Base-by-base conservation (phyloP, 2,113 vertebrate species). In the Erythrolamprus reginae region DNA sequence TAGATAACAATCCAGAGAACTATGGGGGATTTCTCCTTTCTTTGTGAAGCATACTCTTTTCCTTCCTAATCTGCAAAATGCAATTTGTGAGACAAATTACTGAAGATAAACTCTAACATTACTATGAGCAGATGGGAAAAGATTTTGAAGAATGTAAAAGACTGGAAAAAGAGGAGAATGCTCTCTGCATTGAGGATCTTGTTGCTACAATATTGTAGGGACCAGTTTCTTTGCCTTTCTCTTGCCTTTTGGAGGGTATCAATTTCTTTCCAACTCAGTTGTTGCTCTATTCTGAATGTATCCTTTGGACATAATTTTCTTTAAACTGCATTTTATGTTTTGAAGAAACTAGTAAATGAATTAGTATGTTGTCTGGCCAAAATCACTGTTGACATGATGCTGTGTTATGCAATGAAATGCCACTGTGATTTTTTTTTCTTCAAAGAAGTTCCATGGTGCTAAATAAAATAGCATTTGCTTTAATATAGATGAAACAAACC, bases 281-380 rank as follows among this genome's bases (percentile, higher is more conserved):
- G 50, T 82, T 47, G 17, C 51, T 15, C 24, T n/a, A 38, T 55
- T 51, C 15, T 90, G 33, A 84, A 48, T 15, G 17, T 17, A 24
- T 24, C 48, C 23, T 77, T 86, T 90, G 10, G 61, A 8, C 95
- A 94, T 24, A 84, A 91, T 96, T 92, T 92, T 47, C 83, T 93
- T 84, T 86, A 38, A 93, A 70, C 56, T 82, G 9, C 0, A 9
- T 51, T 48, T 23, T 86, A 2, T 70, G 88, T 93, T 86, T 93
- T 77, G 0, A 92, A 52, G 91, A 2, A 51, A 10, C 90, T 90
- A 84, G 48, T 91, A 91, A 89, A 77, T 84, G 84, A 87, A 24
- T 87, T 92, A 93, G 53, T 83, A 0, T 91, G 93, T 87, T 90
- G 91, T 90, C 38, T 82, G 50, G 47, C 50, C 65, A 23, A 45